These are phyloP conservation scores for Gorsachius goisagi DNA, from an alignment of 2,113 vertebrate species.

Conservation along the genomic window DNA sequence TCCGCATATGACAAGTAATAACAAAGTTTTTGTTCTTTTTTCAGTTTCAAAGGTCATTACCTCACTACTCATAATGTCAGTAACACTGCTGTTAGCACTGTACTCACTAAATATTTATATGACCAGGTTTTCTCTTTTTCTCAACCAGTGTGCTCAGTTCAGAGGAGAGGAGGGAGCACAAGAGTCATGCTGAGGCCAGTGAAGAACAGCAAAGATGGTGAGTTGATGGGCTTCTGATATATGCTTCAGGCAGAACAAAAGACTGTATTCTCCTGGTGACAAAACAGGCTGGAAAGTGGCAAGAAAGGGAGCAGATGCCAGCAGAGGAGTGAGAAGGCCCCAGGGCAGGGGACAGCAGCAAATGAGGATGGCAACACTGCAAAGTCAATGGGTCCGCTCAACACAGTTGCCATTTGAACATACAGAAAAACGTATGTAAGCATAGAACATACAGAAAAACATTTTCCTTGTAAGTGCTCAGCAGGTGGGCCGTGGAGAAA, in stretches of 20 bases:
- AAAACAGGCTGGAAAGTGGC: not conserved
- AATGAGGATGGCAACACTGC: not conserved
- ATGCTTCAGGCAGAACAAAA: not conserved
- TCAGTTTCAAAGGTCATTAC: not conserved
- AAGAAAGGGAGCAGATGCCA: not conserved
- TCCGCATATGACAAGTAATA: not conserved
- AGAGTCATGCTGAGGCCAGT: not conserved
- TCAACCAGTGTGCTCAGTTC: not conserved
- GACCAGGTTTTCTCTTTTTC: not conserved
- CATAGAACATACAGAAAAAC: not conserved
- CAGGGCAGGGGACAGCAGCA: not conserved
- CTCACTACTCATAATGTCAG: not conserved
- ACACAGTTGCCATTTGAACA: not conserved
- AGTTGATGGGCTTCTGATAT: not conserved
- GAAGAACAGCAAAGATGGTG: not conserved
- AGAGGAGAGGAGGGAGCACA: not conserved
- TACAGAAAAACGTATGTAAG: not conserved
- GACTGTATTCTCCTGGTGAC: not conserved
- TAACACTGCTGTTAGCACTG: not conserved
- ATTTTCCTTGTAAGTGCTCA: not conserved
- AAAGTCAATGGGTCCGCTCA: not conserved
- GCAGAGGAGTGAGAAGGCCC: not conserved
- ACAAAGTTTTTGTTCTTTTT: not conserved
- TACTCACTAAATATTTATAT: not conserved
- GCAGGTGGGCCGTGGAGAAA: not conserved